Percentiles rank a stretch among this genome's conserved stretches.
These are phyloP conservation scores for Streptopelia turtur DNA, from an alignment of 2,797 vertebrate genomes.

Conservation along the genomic window DNA sequence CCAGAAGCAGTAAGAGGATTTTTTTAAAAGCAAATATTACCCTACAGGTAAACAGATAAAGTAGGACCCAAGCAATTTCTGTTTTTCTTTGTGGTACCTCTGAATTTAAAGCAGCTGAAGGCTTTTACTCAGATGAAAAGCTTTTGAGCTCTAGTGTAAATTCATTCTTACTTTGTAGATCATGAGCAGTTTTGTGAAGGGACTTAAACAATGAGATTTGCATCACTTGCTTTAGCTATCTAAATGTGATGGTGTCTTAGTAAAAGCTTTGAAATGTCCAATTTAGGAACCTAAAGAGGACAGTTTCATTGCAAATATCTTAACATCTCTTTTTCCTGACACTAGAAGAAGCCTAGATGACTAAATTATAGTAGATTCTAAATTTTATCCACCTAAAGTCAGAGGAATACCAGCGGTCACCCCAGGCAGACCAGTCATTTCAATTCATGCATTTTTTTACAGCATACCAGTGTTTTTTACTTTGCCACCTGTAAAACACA, in stretches of 20 bases:
- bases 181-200: neutral
- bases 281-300: neutral
- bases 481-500: neutral
- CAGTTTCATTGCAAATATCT: neutral
- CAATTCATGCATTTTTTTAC: neutral
- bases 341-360: neutral
- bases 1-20: neutral
- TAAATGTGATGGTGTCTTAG: neutral
- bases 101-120: neutral
- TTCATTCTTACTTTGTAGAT: neutral
- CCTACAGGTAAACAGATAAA: neutral
- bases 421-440: neutral
- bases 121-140: neutral
- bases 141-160: neutral
- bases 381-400: neutral
- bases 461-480: neutral
- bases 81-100: neutral
- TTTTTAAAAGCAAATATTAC: neutral
- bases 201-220: neutral
- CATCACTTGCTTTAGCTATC: neutral
- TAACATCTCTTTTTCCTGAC: neutral
- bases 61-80: neutral
- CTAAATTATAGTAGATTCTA: neutral
- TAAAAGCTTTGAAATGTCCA: neutral
- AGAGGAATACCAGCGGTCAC: neutral